Evolutionary conservation across 2,888 invertebrate species (phyloP).

Genomic region (Hemicrepidius hirtus): DNA sequence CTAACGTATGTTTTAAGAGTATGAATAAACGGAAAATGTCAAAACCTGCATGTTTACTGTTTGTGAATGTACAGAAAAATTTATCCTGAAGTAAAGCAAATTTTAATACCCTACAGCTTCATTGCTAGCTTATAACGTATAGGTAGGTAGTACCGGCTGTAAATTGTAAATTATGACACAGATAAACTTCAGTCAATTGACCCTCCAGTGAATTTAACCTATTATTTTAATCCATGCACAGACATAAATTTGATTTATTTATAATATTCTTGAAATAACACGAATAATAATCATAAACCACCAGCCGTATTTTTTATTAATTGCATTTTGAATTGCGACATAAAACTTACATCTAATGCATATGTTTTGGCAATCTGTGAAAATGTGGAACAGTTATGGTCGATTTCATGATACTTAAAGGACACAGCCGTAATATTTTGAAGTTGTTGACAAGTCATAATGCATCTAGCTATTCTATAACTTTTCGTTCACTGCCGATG

Average conservation of each 20-base stretch:
- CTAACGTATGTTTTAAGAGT: too few relatives aligned
- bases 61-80: too few relatives aligned
- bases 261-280: conserved; percentile 9
- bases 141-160: neutral
- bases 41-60: too few relatives aligned
- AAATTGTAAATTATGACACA: conserved; percentile 23
- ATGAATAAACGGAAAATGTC: too few relatives aligned
- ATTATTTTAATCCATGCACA: conserved; percentile 38
- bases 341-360: neutral
- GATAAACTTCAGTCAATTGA: conserved; percentile 42
- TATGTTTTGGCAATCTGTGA: neutral
- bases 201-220: conserved; percentile 22
- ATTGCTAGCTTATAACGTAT: too few relatives aligned
- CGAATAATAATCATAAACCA: neutral
- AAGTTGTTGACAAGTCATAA: too few relatives aligned
- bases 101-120: too few relatives aligned
- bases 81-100: too few relatives aligned
- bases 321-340: neutral
- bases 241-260: conserved; percentile 39
- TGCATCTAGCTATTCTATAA: too few relatives aligned
- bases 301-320: neutral
- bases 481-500: too few relatives aligned
- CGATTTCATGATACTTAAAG: too few relatives aligned
- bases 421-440: too few relatives aligned
- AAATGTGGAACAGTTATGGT: neutral